Evolutionary conservation across 2,888 invertebrate species (phyloP), one percentile per base, ranked within the genome.

Genomic region (Alloscopus bannaensis): DNA sequence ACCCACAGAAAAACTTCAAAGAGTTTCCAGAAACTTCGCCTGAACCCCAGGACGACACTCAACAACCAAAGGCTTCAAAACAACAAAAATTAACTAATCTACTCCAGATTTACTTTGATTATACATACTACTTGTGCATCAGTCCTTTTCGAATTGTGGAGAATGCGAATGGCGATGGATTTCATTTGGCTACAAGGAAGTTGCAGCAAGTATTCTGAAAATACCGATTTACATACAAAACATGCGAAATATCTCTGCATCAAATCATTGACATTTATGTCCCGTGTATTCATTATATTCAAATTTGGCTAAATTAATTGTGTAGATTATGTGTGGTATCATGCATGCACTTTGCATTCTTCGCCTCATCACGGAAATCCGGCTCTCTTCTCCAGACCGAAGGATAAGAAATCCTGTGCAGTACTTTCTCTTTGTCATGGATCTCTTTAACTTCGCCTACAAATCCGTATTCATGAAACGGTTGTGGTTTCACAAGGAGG

Each of bases 391-490:
- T 2, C 71, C 71, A 3, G 31, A 24, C 8, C 45, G 24, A 18
- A 6, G 18, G 6, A 16, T 28, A 13, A 28, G 42, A 26, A 69
- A 69, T 22, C 69, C 69, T 16, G 69, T 42, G 18, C 69, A 69
- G 45, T 69, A 69, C n/a, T 69, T 69, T 40, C 42, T 69, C 22
- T 31, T 69, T 1, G 59, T 69, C 3, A 69, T 69, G 69, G 59
- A 57, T n/a, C 1, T 57, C 22, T 69, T 69, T 8, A 69, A 69
- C 28, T 24, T 69, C 4, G 0, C 28, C 28, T 69, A 59, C 45
- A 69, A 69, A 45, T 11, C 22, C 6, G 42, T 59, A 20, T 69
- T 59, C 42, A 36, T 69, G 24, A 69, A 24, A 8, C 57, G 45
- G 11, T n/a, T 69, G 45, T 69, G 57, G 69, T 13, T 26, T 29